Evolutionary conservation across 2,888 invertebrate genomes (phyloP).

Genomic region (Leptinotarsa haldemani): DNA sequence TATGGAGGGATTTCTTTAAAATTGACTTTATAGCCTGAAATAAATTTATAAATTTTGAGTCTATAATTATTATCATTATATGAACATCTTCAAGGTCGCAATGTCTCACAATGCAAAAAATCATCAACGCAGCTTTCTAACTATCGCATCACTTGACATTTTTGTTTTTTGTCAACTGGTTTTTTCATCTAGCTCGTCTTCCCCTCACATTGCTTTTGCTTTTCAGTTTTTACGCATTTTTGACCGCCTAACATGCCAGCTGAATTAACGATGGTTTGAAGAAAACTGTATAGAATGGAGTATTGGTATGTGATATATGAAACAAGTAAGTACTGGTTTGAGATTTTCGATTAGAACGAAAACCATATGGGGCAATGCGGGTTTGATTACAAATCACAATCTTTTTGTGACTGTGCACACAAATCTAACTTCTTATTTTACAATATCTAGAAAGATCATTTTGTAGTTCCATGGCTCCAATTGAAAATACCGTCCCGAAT

Average conservation of each 20-base stretch:
- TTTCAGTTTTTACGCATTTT: slow-evolving; percentile 45
- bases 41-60: too few relatives aligned
- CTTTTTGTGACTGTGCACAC: too few relatives aligned
- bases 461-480: too few relatives aligned
- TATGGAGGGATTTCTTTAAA: too few relatives aligned
- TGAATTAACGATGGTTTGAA: slow-evolving; percentile 34
- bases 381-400: too few relatives aligned
- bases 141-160: slow-evolving; percentile 33
- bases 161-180: slow-evolving; percentile 35
- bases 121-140: slow-evolving; percentile 40
- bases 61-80: neutral
- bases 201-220: slow-evolving; percentile 51
- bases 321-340: slow-evolving; percentile 1
- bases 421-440: too few relatives aligned
- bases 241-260: slow-evolving; percentile 39
- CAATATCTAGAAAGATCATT: too few relatives aligned
- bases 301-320: neutral
- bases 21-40: too few relatives aligned
- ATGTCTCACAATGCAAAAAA: neutral
- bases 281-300: slow-evolving; percentile 22
- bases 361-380: too few relatives aligned
- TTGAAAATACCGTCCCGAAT: too few relatives aligned
- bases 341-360: neutral
- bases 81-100: neutral
- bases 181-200: slow-evolving; percentile 47